Base-by-base conservation (phyloP, 2,888 invertebrate genomes). In the Pachymerium ferrugineum region DNA sequence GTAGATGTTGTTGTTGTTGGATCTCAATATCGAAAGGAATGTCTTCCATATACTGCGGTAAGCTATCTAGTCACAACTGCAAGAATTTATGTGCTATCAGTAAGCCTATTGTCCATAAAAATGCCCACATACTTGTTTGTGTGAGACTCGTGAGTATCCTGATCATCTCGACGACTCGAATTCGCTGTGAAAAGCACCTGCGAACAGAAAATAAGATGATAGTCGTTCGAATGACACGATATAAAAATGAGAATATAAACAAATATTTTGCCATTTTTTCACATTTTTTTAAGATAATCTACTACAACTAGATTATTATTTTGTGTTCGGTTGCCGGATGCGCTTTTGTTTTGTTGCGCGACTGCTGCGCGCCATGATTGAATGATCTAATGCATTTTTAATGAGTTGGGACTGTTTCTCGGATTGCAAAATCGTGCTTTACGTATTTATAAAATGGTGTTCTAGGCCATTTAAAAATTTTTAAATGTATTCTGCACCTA, bases 61-160 rank as follows among this genome's bases (percentile, higher is more conserved):
- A 69, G 31, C 31, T 33, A 69, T 69, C 69, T 69, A 30, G 69
- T 69, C 69, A 69, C 33, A 30, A 69, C n/a, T 33, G 69, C 29
- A n/a, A 19, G 30, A 69, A 69, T 69, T 69, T 69, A 69, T 69
- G 69, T 69, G 69, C 69, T 33, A 69, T 69, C 69, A 30, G 69
- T 69, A 69, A 69, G 69, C 69, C 69, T 69, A 69, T 69, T 30
- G 69, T 69, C 69, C 30, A 69, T 69, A 69, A 69, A 69, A 69
- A 69, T 30, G 33, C 69, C 69, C 69, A 30, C 69, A 29, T 30
- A 69, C 69, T 69, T 69, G 69, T 69, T 69, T 30, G 62, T 62
- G 62, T 62, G 62, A 62, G 62, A 22, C 62, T 62, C 62, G 62
- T 28, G 62, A n/a, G 62, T 28, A 62, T 62, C 62, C 25, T 62